Percentiles rank a stretch among this genome's conserved stretches.
These are phyloP conservation scores for Frankliniella intonsa DNA, from an alignment of 2,888 invertebrate species.

Conservation along the genomic window DNA sequence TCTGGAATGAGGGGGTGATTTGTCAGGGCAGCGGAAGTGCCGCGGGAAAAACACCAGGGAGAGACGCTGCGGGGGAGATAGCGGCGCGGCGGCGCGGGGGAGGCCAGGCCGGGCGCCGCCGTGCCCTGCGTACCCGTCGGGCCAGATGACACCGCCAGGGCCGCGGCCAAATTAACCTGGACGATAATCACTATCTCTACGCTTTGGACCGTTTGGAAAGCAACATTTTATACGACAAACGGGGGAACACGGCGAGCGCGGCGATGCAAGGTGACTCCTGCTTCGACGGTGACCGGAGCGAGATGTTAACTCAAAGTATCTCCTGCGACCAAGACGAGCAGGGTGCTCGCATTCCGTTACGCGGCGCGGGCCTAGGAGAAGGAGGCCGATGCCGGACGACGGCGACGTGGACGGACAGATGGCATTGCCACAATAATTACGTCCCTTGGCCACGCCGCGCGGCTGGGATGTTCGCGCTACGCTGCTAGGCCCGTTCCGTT, in stretches of 20 bases:
- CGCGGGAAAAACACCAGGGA: not conserved
- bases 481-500: conserved; percentile 11
- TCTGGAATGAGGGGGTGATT: conserved; percentile 22
- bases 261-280: too few species aligned
- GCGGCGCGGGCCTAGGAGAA: too few species aligned
- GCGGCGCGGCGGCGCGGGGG: not conserved
- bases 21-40: conserved; percentile 8
- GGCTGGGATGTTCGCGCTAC: not conserved
- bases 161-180: not conserved
- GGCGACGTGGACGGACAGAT: not conserved
- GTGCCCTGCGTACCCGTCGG: too few species aligned
- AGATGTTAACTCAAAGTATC: too few species aligned
- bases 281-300: too few species aligned
- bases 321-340: too few species aligned
- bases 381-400: not conserved
- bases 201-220: too few species aligned
- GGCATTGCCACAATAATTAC: conserved; percentile 3
- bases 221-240: too few species aligned
- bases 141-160: conserved; percentile 10
- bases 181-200: too few species aligned
- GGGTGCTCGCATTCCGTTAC: too few species aligned
- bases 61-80: not conserved
- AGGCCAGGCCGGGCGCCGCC: too few species aligned
- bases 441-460: not conserved
- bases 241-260: too few species aligned